Evolutionary conservation across 2,888 invertebrate species (phyloP).

Genomic region (Rhamphomyia laevipes): DNA sequence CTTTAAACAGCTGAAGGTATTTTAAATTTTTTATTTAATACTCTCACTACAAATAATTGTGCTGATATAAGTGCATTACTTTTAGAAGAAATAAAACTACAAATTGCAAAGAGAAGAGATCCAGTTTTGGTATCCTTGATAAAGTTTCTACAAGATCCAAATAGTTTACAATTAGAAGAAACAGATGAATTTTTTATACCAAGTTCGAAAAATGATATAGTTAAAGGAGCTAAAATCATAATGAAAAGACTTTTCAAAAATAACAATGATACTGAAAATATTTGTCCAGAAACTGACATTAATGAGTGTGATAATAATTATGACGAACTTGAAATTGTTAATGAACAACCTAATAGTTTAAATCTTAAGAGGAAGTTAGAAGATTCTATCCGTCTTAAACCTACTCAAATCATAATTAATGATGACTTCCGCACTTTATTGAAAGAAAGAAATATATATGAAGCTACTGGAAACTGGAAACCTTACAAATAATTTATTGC

Average conservation of each 20-base stretch:
- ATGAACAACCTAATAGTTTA: background rate
- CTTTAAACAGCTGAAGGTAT: conserved; percentile 4
- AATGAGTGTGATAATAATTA: background rate
- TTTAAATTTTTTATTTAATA: conserved; percentile 4
- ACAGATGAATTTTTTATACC: background rate
- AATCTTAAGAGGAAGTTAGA: background rate
- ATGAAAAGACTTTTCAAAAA: background rate
- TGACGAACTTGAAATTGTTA: background rate
- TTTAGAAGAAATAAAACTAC: no score
- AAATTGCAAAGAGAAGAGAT: no score
- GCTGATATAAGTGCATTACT: background rate
- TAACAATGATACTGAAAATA: background rate
- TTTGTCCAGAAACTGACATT: background rate
- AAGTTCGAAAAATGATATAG: background rate
- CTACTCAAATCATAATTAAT: background rate
- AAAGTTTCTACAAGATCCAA: background rate
- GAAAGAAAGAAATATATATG: background rate
- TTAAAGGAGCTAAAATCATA: background rate
- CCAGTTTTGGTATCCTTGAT: background rate
- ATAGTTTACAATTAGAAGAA: background rate
- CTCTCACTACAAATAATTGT: background rate
- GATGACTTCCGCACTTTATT: background rate
- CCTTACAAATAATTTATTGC: background rate
- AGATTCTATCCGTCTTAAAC: background rate
- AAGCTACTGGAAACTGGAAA: background rate